phyloP scores from a whole-genome alignment of 2,888 invertebrate genomes.

The Stenodera caucasica region DNA sequence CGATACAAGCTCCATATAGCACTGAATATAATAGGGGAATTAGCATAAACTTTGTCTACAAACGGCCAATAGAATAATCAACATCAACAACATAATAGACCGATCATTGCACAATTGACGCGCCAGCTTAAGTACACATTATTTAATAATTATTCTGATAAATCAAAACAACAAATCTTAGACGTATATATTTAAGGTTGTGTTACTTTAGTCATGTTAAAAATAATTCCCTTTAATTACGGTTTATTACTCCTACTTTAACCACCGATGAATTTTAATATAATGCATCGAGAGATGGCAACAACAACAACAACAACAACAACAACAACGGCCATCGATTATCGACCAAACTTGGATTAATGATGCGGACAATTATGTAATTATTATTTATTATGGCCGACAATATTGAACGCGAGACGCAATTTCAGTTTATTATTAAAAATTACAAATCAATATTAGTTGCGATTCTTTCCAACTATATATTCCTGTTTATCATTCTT shows the following conservation, averaged over 20 bases:
- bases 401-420: conserved; percentile 9
- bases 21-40: conserved; percentile 58
- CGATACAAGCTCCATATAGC: conserved; percentile 50
- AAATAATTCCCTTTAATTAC: conserved; percentile 57
- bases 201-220: conserved; percentile 50
- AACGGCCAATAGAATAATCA: neutral
- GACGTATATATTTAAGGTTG: conserved; percentile 48
- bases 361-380: conserved; percentile 37
- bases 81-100: neutral
- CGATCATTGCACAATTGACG: conserved; percentile 33
- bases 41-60: conserved; percentile 52
- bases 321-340: conserved; percentile 25
- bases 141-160: conserved; percentile 59
- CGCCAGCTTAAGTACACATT: conserved; percentile 53
- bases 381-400: conserved; percentile 34
- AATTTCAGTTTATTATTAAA: too few species aligned
- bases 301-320: conserved; percentile 14
- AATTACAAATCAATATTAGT: too few species aligned
- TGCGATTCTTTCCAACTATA: too few species aligned
- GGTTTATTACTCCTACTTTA: conserved; percentile 51
- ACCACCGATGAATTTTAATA: conserved; percentile 40
- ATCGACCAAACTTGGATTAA: conserved; percentile 29
- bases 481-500: neutral
- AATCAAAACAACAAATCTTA: conserved; percentile 57
- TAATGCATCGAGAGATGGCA: conserved; percentile 7